Percentiles rank a stretch among this genome's conserved stretches.
These are phyloP conservation scores for Neogobius melanostomus DNA, from an alignment of 2,113 vertebrate genomes.

Conservation along the genomic window DNA sequence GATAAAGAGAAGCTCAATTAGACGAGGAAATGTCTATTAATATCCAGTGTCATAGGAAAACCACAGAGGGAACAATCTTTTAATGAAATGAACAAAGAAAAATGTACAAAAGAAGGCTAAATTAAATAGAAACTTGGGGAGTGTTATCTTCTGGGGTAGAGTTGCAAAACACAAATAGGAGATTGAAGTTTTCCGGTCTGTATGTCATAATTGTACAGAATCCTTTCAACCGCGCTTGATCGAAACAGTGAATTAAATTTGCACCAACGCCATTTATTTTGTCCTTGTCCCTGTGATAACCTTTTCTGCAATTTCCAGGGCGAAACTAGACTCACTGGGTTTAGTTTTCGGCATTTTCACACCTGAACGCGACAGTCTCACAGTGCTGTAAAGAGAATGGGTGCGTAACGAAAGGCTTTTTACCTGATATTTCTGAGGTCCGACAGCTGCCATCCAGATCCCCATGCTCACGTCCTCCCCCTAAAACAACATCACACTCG, in stretches of 20 bases:
- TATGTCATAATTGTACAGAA: not conserved
- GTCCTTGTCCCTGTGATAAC: not conserved
- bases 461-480: constrained; percentile 99
- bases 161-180: too few species aligned
- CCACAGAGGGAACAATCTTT: too few species aligned
- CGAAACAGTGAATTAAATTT: not conserved
- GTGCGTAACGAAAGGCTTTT: not conserved
- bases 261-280: not conserved
- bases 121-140: too few species aligned
- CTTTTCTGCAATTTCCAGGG: not conserved
- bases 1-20: not conserved
- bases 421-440: constrained; percentile 91
- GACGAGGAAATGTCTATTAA: not conserved
- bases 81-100: too few species aligned
- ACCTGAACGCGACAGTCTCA: not conserved
- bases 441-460: constrained; percentile 98
- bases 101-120: too few species aligned
- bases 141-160: too few species aligned
- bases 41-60: not conserved
- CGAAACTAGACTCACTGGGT: not conserved
- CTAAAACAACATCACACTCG: constrained; percentile 66
- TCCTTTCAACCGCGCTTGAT: not conserved
- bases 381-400: not conserved
- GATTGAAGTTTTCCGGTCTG: too few species aligned
- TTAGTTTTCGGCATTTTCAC: not conserved